phyloP scores from a whole-genome alignment of 1,140 invertebrate species.

The Hycleus cichorii region DNA sequence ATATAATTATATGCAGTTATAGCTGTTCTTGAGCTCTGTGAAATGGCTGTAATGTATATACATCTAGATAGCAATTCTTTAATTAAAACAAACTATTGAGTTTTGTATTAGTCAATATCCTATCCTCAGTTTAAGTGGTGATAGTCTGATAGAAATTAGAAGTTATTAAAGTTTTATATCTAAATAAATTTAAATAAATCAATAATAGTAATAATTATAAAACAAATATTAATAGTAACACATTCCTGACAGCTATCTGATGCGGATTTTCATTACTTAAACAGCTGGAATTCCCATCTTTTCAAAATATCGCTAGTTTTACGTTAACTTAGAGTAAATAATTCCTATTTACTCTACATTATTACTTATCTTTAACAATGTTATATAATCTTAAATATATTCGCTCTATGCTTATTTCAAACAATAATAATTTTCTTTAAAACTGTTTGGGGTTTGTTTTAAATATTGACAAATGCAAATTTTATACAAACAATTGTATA shows the following conservation, averaged over 20 bases:
- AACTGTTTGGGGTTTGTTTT: too few species aligned
- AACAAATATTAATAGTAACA: not conserved
- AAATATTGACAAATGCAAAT: too few species aligned
- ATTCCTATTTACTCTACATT: too few species aligned
- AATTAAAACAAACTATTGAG: too few species aligned
- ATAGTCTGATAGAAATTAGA: constrained; percentile 5
- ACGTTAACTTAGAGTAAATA: too few species aligned
- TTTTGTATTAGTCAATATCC: too few species aligned
- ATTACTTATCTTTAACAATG: too few species aligned
- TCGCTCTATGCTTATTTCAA: too few species aligned
- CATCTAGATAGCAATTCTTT: constrained; percentile 1
- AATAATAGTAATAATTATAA: not conserved
- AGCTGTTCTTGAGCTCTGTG: constrained; percentile 5
- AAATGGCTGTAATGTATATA: constrained; percentile 16
- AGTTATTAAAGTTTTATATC: not conserved
- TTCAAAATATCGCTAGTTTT: too few species aligned
- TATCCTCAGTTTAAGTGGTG: constrained; percentile 2
- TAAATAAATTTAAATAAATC: not conserved
- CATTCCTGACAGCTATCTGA: not conserved
- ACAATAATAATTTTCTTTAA: too few species aligned
- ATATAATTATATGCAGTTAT: not conserved
- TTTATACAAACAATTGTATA: too few species aligned
- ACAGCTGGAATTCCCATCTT: not conserved
- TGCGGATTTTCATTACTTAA: constrained; percentile 13
- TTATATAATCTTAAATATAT: too few species aligned